These are phyloP conservation scores for Sebastes iracundus DNA, from an alignment of 2,797 vertebrate genomes.

Conservation along the genomic window DNA sequence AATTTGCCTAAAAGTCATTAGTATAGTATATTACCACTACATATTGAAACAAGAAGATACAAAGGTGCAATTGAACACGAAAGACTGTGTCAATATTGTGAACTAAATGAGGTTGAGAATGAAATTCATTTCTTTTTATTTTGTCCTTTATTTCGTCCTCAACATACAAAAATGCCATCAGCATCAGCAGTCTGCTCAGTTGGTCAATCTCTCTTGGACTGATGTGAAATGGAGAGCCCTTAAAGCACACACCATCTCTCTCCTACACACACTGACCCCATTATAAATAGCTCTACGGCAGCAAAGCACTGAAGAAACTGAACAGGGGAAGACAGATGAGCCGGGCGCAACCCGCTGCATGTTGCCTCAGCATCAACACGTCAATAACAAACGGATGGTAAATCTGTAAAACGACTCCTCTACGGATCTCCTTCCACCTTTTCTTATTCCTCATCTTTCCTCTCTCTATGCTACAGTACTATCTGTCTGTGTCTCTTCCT, in stretches of 20 bases:
- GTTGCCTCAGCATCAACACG: slow-evolving; percentile 22
- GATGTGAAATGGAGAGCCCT: slow-evolving; percentile 44
- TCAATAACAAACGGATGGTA: slow-evolving; percentile 20
- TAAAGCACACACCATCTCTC: slow-evolving; percentile 30
- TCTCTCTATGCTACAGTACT: neutral
- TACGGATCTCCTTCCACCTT: neutral
- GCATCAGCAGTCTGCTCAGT: neutral
- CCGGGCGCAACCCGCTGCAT: neutral
- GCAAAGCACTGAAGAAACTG: slow-evolving; percentile 9
- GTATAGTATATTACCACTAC: no score
- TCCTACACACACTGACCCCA: slow-evolving; percentile 50
- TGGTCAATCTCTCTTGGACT: neutral
- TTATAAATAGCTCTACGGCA: slow-evolving; percentile 64
- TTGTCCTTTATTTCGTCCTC: no score
- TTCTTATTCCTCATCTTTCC: neutral
- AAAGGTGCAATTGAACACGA: accelerated
- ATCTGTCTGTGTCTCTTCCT: neutral
- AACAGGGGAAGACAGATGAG: slow-evolving; percentile 29
- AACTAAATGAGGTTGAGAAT: no score
- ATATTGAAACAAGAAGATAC: no score
- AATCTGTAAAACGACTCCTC: slow-evolving; percentile 41
- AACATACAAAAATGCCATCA: neutral
- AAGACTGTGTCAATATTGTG: no score
- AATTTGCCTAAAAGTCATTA: no score
- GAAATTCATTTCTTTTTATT: no score